phyloP scores from a whole-genome alignment of 2,797 vertebrate genomes.

The Eulemur rubriventer region DNA sequence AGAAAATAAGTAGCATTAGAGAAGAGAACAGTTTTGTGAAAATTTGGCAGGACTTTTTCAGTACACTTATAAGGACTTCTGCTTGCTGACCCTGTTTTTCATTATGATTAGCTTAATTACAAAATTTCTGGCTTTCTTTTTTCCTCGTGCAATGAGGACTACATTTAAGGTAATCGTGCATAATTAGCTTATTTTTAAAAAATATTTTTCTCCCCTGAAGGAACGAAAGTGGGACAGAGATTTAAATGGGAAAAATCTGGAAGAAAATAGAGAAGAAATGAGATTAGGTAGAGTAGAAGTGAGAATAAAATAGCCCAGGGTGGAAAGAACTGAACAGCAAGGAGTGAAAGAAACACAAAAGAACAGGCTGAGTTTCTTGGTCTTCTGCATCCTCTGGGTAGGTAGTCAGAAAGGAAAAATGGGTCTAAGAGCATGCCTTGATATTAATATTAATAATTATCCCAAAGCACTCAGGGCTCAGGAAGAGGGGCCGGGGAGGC shows the following conservation, averaged over 20 bases:
- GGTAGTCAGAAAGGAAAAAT: neutral
- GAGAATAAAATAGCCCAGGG: neutral
- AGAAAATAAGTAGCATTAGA: neutral
- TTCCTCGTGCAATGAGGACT: neutral
- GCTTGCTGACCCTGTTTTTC: neutral
- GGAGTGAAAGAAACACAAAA: too few species aligned
- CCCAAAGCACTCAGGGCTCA: neutral
- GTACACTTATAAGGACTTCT: neutral
- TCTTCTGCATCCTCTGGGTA: neutral
- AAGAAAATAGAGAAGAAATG: neutral
- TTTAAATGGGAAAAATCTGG: neutral
- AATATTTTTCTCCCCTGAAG: neutral
- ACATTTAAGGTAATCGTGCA: neutral
- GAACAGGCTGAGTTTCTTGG: rapidly evolving
- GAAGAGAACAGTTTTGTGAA: neutral
- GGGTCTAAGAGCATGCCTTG: neutral
- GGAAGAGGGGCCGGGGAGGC: too few species aligned
- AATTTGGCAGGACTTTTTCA: neutral
- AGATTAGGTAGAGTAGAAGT: neutral
- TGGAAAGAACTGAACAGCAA: neutral
- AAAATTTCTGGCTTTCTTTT: neutral
- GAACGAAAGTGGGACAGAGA: neutral
- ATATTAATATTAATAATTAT: too few species aligned
- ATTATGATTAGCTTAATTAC: neutral
- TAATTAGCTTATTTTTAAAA: neutral